Evolutionary conservation across 2,113 vertebrate genomes (phyloP), one percentile per base, ranked within the genome.

Genomic region (Gopherus evgoodei): DNA sequence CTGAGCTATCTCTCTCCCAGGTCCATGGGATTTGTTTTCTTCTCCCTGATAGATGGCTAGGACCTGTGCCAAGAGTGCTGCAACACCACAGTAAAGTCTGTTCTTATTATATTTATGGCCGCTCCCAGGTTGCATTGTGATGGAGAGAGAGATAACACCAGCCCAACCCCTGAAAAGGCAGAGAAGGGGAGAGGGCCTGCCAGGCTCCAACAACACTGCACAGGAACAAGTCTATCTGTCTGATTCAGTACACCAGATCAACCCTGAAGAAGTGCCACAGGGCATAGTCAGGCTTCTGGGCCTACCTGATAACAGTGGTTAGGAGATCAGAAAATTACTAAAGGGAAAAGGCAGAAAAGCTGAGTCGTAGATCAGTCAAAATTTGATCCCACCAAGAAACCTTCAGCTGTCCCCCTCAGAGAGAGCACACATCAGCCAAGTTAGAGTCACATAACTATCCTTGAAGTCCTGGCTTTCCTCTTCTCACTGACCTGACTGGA

Each of bases 71-170:
- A 83, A 47, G 47, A 54, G 6, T 87, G 50, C 8, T 89, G 50
- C 78, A 5, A 10, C 19, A 31, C 13, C 0, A 4, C 2, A 0
- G 7, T 38, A 76, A 93, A 88, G 14, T 11, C 1, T 1, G 0
- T 1, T 89, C 82, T 3, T 13, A 52, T 16, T 8, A 38, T 53
- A 65, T 81, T 57, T n/a, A 27, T 76, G 47, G 2, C 6, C 62
- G 80, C 27, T 3, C 59, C 52, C 88, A 27, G 56, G 84, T 17
- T 83, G 56, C 38, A 29, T 5, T 54, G 53, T 75, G 86, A 62
- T 52, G 84, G 86, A 11, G 2, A 76, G 11, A 11, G 38, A 11
- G 38, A 19, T n/a, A 75, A 35, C 65, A 69, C 35, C 65, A 69
- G 65, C 31, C 8, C 65, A 69, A 69, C 35, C 8, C 72, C 22